Percentiles rank a stretch among this genome's conserved stretches.
Evolutionary conservation across 2,888 invertebrate genomes (phyloP).

Genomic region (Ormyrus thymus): DNA sequence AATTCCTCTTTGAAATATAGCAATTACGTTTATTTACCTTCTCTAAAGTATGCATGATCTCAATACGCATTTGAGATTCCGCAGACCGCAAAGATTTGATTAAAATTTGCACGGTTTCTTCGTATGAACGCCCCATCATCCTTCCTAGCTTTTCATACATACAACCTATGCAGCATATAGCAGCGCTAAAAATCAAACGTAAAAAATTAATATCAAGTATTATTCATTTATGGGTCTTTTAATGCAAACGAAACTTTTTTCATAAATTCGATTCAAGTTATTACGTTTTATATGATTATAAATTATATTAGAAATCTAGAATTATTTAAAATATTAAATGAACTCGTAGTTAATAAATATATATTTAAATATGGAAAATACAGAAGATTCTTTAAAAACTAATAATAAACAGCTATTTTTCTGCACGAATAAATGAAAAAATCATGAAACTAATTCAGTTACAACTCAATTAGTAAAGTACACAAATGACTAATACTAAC

Average conservation of each 20-base stretch:
- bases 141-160: conserved; percentile 99
- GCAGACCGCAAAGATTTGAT: conserved; percentile 93
- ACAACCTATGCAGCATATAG: conserved; percentile 95
- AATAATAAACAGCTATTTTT: background rate
- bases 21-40: conserved; percentile 80
- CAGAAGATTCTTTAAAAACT: background rate
- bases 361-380: background rate
- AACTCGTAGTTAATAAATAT: background rate
- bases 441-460: conserved; percentile 5
- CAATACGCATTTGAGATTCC: conserved; percentile 96
- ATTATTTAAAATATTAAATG: background rate
- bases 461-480: conserved; percentile 26
- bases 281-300: too few relatives aligned
- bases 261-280: too few relatives aligned
- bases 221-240: background rate
- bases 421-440: background rate
- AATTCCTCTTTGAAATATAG: conserved; percentile 12
- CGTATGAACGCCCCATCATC: conserved; percentile 99
- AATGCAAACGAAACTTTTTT: background rate
- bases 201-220: background rate
- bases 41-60: conserved; percentile 97
- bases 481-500: conserved; percentile 77
- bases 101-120: conserved; percentile 96
- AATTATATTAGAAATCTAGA: too few relatives aligned
- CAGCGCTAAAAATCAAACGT: conserved; percentile 82